Base-by-base conservation (phyloP, 2,888 invertebrate species). In the Aquatica leii region DNA sequence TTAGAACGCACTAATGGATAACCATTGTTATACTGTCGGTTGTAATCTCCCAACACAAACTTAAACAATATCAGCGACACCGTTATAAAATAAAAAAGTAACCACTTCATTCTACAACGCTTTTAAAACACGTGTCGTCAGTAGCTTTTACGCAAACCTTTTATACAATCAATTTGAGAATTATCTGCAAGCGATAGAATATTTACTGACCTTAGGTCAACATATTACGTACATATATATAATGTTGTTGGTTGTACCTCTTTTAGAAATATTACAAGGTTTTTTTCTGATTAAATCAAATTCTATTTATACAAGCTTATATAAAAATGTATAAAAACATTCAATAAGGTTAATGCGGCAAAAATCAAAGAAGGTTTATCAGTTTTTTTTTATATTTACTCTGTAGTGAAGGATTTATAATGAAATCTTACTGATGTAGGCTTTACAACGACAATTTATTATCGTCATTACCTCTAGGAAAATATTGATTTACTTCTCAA, bases 191-290 rank as follows among this genome's bases (percentile, higher is more conserved):
- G 35, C 34, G 11, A 20, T 53, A 20, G 18, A 40, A 11, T 53
- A 53, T 53, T 37, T 53, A 8, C 14, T 53, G 53, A 20, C 53
- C 53, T 41, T 41, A 53, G 53, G 53, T 53, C 53, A 53, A 35
- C 15, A 35, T 52, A 35, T 15, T 50, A 35, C 51, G 46, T 46
- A n/a, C n/a, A n/a, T n/a, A n/a, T n/a, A 46, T 18, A 18, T 17
- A 17, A 46, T 46, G 20, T 46, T 46, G 11, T 46, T 46, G 9
- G 18, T 17, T 18, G 20, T 46, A 46, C 46, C 46, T 46, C 17
- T 8, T 5, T 18, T 20, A n/a, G 17, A 11, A 5, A 20, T 20
- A 20, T 50, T 50, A 31, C 24, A 20, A 49, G 49, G 50, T 46
- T 46, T 18, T 18, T 46, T 11, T 15, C 31, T 6, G n/a, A n/a